phyloP scores from a whole-genome alignment of 2,113 vertebrate species.

The Geococcyx californianus region DNA sequence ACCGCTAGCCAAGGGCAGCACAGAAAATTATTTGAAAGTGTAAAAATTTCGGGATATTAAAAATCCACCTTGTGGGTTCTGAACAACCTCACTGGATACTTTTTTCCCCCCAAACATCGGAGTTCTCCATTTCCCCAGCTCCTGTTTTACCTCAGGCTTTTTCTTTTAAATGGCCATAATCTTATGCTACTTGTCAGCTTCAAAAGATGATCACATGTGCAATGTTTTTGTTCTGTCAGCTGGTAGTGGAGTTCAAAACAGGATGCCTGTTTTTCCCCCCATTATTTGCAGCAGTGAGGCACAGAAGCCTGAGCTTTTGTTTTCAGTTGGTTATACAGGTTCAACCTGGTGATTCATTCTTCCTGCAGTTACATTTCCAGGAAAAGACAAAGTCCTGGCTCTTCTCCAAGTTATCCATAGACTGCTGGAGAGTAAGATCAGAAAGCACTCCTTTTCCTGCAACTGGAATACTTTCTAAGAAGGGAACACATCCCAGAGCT shows the following conservation, averaged over 20 bases:
- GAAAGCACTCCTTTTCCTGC: background rate
- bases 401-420: conserved; percentile 30
- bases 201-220: background rate
- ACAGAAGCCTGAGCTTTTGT: conserved; percentile 56
- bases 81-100: background rate
- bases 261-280: conserved; percentile 56
- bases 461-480: conserved; percentile 57
- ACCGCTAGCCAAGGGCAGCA: background rate
- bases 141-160: background rate
- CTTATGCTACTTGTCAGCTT: conserved; percentile 2
- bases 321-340: conserved; percentile 42
- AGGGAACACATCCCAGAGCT: background rate
- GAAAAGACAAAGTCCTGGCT: conserved; percentile 58
- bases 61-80: background rate
- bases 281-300: conserved; percentile 50
- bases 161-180: conserved; percentile 36
- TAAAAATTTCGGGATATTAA: background rate
- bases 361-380: conserved; percentile 61
- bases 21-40: background rate
- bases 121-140: background rate
- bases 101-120: rapidly evolving
- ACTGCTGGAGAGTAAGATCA: background rate
- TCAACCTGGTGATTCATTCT: conserved; percentile 59
- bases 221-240: conserved; percentile 51
- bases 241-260: conserved; percentile 55